Conservation (phyloP, 2,797 vertebrate species). For the Scomberomorus guttatus region DNA sequence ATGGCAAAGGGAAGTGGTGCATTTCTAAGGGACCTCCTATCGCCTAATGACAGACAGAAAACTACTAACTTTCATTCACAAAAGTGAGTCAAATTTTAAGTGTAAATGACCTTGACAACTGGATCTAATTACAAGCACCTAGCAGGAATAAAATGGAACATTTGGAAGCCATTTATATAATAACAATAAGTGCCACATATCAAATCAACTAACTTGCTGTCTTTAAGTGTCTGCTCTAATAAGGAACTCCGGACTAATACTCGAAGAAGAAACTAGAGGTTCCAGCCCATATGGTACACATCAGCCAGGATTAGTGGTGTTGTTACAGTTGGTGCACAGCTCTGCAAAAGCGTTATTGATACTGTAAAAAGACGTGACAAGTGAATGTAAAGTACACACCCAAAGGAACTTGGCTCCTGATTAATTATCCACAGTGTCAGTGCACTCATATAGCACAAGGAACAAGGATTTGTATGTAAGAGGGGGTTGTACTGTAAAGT, state of each 20-base stretch:
- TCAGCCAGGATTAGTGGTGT: slow-evolving; percentile 25
- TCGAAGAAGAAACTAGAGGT: neutral
- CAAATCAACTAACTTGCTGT: slow-evolving; percentile 44
- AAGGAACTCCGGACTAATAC: slow-evolving; percentile 21
- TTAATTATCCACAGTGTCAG: slow-evolving; percentile 12
- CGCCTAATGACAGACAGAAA: slow-evolving; percentile 18
- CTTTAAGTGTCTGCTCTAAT: slow-evolving; percentile 52
- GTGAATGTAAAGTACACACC: slow-evolving; percentile 4
- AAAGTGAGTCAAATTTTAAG: slow-evolving; percentile 37
- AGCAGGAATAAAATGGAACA: slow-evolving; percentile 39
- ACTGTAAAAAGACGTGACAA: slow-evolving; percentile 18
- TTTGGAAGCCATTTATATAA: slow-evolving; percentile 57
- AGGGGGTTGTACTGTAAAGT: neutral
- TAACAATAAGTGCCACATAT: slow-evolving; percentile 35
- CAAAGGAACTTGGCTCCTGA: slow-evolving; percentile 8
- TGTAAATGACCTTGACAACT: slow-evolving; percentile 41
- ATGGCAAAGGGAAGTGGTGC: slow-evolving; percentile 26
- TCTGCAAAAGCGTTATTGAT: slow-evolving; percentile 10
- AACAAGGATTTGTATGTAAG: neutral
- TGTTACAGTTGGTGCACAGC: slow-evolving; percentile 24
- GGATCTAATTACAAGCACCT: slow-evolving; percentile 51
- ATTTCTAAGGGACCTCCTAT: slow-evolving; percentile 20
- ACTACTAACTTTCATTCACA: slow-evolving; percentile 31
- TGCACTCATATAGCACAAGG: slow-evolving; percentile 12
- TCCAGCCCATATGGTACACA: slow-evolving; percentile 46